A percentile compares a stretch with the other conserved stretches of the same genome.
Evolutionary conservation across 2,113 vertebrate species (phyloP).

Genomic region (Thymallus thymallus): DNA sequence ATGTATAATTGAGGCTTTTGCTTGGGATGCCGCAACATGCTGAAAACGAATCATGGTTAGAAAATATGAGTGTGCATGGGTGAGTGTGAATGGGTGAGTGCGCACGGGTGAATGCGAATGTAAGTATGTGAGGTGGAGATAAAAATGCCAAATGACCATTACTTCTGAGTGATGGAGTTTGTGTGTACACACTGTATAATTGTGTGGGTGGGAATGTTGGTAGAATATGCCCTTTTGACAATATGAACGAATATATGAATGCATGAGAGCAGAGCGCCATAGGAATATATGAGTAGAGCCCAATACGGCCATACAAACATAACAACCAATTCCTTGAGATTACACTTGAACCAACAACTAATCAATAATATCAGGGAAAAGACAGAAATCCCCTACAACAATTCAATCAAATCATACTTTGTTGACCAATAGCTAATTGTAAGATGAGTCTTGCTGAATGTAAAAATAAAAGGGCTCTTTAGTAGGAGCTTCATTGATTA

Average conservation of each 20-base stretch:
- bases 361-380: background rate
- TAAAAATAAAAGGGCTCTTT: no score
- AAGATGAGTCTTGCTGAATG: no score
- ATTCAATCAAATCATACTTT: background rate
- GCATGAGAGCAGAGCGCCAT: background rate
- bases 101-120: background rate
- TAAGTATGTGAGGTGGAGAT: slow-evolving; percentile 15
- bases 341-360: background rate
- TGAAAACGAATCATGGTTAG: slow-evolving; percentile 63
- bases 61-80: slow-evolving; percentile 8
- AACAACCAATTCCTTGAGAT: background rate
- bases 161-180: background rate
- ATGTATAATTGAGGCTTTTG: slow-evolving; percentile 62
- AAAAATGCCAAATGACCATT: slow-evolving; percentile 22
- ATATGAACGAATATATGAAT: background rate
- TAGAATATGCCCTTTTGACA: background rate
- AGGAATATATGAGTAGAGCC: background rate
- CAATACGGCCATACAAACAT: background rate
- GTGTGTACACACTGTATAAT: background rate
- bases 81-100: slow-evolving; percentile 14
- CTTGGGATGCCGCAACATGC: slow-evolving; percentile 55
- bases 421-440: no score
- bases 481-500: no score
- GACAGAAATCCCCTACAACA: background rate
- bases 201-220: background rate